Conservation (phyloP, 2,113 vertebrate genomes). For the Falco punctatus region DNA sequence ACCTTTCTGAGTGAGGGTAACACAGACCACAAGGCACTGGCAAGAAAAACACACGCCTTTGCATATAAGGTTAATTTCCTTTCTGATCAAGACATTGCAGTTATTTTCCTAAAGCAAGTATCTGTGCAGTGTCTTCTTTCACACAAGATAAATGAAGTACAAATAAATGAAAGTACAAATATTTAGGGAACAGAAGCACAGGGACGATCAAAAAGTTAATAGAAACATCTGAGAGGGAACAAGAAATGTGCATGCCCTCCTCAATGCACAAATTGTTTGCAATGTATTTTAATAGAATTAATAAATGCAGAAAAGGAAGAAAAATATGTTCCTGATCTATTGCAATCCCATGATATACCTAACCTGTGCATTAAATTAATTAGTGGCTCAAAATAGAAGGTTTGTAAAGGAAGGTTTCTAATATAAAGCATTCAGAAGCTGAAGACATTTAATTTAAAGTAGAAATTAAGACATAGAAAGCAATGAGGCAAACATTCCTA, state of each 20-base stretch:
- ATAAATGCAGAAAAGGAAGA: slow-evolving; percentile 4
- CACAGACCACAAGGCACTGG: background rate
- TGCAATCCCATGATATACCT: slow-evolving; percentile 27
- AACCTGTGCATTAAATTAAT: slow-evolving; percentile 42
- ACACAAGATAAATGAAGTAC: background rate
- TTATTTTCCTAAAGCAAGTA: background rate
- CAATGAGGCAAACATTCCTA: slow-evolving; percentile 57
- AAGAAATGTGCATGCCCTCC: background rate
- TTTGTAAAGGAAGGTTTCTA: slow-evolving; percentile 38
- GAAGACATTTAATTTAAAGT: slow-evolving; percentile 61
- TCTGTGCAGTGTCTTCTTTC: background rate
- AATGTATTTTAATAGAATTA: background rate
- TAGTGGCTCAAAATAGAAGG: slow-evolving; percentile 42
- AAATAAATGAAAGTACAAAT: slow-evolving; percentile 30
- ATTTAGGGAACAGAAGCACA: background rate
- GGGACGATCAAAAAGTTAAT: background rate
- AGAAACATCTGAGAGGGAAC: background rate
- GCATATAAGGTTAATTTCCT: background rate
- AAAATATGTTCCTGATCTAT: slow-evolving; percentile 15
- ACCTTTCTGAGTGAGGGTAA: background rate
- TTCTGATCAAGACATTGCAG: background rate
- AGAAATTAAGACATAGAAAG: slow-evolving; percentile 67
- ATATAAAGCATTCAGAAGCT: slow-evolving; percentile 45
- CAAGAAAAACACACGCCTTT: background rate
- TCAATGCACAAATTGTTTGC: background rate